Conservation (phyloP, 2,113 vertebrate genomes). For the Suncus etruscus region DNA sequence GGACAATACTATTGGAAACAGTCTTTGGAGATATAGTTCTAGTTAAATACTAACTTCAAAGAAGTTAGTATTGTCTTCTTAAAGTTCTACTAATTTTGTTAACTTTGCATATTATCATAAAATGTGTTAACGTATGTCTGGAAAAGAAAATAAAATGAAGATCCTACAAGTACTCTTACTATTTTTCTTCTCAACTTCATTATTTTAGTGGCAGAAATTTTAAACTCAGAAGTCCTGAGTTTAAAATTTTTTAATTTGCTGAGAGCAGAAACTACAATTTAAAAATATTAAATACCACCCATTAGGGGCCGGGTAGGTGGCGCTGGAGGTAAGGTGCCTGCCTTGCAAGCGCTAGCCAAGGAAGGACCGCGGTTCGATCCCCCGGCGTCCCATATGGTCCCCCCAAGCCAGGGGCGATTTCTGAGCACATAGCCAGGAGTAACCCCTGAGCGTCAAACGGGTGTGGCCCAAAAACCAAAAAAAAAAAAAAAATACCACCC, state of each 20-base stretch:
- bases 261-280: neutral
- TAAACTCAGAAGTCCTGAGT: neutral
- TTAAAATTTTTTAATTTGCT: conserved; percentile 31
- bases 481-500: neutral
- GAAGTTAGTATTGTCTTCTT: neutral
- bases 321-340: no score
- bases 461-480: no score
- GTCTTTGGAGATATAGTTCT: neutral
- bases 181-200: neutral
- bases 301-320: no score
- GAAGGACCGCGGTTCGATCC: no score
- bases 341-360: no score
- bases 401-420: no score
- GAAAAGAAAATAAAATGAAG: conserved; percentile 35
- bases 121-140: conserved; percentile 17
- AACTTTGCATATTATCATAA: neutral
- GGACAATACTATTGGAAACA: neutral
- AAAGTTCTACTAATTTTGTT: neutral
- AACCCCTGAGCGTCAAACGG: no score
- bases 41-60: neutral
- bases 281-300: neutral
- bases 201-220: neutral
- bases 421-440: no score
- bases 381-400: no score
- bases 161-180: neutral